A percentile compares a stretch with the other conserved stretches of the same genome.
Evolutionary conservation across 2,888 invertebrate genomes (phyloP).

Genomic region (Escarpia spicata): DNA sequence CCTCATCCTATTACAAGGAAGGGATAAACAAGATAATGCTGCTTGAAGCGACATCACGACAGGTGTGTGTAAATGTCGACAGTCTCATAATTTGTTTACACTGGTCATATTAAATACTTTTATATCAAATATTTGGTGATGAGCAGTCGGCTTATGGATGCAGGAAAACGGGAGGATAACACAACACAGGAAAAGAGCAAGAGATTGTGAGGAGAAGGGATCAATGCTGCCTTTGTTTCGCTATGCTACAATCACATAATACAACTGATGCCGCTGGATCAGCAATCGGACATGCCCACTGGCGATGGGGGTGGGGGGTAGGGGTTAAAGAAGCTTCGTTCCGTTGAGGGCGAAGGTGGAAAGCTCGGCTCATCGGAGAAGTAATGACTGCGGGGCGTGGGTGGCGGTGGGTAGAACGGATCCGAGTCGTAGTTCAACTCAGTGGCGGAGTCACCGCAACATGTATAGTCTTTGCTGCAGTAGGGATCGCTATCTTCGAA

Average conservation of each 20-base stretch:
- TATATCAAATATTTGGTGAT: not conserved
- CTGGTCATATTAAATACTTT: not conserved
- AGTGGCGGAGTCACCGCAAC: constrained; percentile 24
- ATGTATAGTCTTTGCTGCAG: constrained; percentile 37
- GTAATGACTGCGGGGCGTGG: constrained; percentile 79
- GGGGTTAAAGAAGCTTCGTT: constrained; percentile 81
- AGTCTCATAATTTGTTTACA: not conserved
- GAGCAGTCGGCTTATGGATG: not conserved
- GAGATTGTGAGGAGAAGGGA: not conserved
- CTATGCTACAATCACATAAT: not conserved
- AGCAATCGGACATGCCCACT: constrained; percentile 60
- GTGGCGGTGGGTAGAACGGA: constrained; percentile 78
- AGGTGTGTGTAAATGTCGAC: not conserved
- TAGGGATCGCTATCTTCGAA: constrained; percentile 74
- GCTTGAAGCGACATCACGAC: not conserved
- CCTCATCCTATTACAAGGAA: not conserved
- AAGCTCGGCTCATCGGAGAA: constrained; percentile 72
- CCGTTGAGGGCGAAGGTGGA: constrained; percentile 73
- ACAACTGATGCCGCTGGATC: constrained; percentile 7
- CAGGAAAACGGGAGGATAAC: not conserved
- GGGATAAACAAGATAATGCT: not conserved
- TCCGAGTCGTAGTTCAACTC: constrained; percentile 75
- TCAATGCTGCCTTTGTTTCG: not conserved
- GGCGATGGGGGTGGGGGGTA: constrained; percentile 89
- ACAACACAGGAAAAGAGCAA: not conserved